Evolutionary conservation across 2,888 invertebrate genomes (phyloP).

Genomic region (Heliconius hortense): DNA sequence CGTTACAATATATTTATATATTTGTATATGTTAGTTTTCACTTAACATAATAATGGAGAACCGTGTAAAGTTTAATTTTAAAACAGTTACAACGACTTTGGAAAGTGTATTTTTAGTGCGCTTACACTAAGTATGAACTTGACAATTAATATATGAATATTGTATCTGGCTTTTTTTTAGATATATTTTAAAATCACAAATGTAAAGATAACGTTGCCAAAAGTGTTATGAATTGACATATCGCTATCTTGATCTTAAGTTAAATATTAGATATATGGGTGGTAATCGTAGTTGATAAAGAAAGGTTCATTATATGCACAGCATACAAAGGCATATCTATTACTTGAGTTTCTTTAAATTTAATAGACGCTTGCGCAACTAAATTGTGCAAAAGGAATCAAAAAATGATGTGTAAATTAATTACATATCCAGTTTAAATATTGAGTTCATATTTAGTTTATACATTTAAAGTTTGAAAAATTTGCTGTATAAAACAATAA

Average conservation of each 20-base stretch:
- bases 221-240: neutral
- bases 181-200: neutral
- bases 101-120: neutral
- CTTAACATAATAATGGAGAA: too few relatives aligned
- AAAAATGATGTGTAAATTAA: too few relatives aligned
- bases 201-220: neutral
- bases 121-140: neutral
- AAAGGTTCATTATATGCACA: neutral
- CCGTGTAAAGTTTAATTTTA: neutral
- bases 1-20: neutral
- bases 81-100: neutral
- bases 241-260: slow-evolving; percentile 1
- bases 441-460: too few relatives aligned
- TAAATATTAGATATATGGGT: neutral
- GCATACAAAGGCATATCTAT: neutral
- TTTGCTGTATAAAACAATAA: neutral
- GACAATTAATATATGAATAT: neutral
- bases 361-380: neutral
- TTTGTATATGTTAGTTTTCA: too few relatives aligned
- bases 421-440: too few relatives aligned
- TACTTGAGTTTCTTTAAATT: neutral
- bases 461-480: neutral
- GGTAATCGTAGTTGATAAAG: slow-evolving; percentile 6
- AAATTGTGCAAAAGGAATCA: neutral
- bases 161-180: neutral